Evolutionary conservation across 2,797 vertebrate species (phyloP), one percentile per base, ranked within the genome.

Genomic region (Sardinella longiceps): DNA sequence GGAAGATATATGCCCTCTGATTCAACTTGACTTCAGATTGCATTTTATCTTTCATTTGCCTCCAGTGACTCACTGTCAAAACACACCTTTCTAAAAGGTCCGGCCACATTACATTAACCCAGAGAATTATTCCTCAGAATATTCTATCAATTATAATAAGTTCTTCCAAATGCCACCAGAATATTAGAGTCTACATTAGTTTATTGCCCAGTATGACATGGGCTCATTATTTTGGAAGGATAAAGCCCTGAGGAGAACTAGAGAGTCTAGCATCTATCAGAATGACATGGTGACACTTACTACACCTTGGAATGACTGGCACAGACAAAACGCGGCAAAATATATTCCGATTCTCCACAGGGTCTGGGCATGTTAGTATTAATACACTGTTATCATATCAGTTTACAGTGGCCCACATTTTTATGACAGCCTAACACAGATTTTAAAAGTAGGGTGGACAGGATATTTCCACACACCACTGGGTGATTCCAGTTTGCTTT

Each of bases 61-160:
- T 87, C 81, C 50, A 85, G 86, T 86, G 84, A 70, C 77, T 43
- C 43, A 82, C 84, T 85, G 86, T 84, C 85, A 85, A 85, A 84
- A 85, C 82, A 77, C 84, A 88, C 84, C 85, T 85, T 87, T 86
- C 63, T 66, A 85, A 53, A 66, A 80, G 39, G 82, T 25, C 81
- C n/a, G 56, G 83, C 63, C 85, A 87, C 84, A 86, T 87, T 83
- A 30, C 81, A 85, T 87, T 83, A 86, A 66, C 84, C 83, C 60
- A 82, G 82, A 87, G 89, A 46, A 70, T 83, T 83, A 88, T 87
- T 87, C 63, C 63, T 88, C 84, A 56, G 84, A 80, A 84, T 48
- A 86, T 53, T 77, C 85, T 82, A 39, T 88, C 80, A 85, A 80
- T 28, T 20, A 80, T 81, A 88, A 87, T 80, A 83, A 84, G 81